Percentiles rank a stretch among this genome's conserved stretches.
Evolutionary conservation across 1,140 invertebrate species (phyloP).

Genomic region (Leptinotarsa texana): DNA sequence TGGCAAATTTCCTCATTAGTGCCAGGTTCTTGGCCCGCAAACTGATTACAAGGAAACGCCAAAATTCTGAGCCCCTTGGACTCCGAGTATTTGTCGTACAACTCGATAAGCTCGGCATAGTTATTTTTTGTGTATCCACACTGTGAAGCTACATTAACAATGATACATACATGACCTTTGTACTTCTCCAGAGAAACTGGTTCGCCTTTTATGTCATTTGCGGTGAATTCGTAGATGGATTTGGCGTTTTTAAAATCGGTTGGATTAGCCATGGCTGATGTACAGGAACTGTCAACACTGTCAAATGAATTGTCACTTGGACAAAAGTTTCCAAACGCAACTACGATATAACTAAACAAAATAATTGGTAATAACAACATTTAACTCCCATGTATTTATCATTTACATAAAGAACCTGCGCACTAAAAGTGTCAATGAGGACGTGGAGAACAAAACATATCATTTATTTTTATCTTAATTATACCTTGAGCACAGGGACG

Average conservation of each 20-base stretch:
- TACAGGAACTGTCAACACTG: slow-evolving; percentile 15
- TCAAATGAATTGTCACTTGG: slow-evolving; percentile 3
- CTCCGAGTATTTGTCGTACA: slow-evolving; percentile 74
- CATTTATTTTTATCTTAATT: background rate
- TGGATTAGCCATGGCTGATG: background rate
- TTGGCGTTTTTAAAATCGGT: background rate
- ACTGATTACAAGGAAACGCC: slow-evolving; percentile 94
- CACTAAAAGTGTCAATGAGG: background rate
- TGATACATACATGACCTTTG: slow-evolving; percentile 70
- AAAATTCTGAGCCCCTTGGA: slow-evolving; percentile 73
- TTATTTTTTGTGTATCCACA: slow-evolving; percentile 82
- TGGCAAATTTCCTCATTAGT: slow-evolving; percentile 73
- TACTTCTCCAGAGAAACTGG: slow-evolving; percentile 74
- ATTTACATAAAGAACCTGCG: background rate
- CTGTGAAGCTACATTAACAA: slow-evolving; percentile 87
- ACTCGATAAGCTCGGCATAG: slow-evolving; percentile 73
- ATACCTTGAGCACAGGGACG: background rate
- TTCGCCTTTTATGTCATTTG: slow-evolving; percentile 74
- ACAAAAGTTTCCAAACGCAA: slow-evolving; percentile 5
- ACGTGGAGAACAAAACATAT: background rate
- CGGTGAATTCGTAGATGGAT: slow-evolving; percentile 75
- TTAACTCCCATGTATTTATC: background rate
- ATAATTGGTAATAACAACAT: background rate
- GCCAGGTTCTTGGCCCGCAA: slow-evolving; percentile 80
- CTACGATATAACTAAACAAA: background rate